Evolutionary conservation across 2,888 invertebrate genomes (phyloP).

Genomic region (Nematopogon swammerdamellus): DNA sequence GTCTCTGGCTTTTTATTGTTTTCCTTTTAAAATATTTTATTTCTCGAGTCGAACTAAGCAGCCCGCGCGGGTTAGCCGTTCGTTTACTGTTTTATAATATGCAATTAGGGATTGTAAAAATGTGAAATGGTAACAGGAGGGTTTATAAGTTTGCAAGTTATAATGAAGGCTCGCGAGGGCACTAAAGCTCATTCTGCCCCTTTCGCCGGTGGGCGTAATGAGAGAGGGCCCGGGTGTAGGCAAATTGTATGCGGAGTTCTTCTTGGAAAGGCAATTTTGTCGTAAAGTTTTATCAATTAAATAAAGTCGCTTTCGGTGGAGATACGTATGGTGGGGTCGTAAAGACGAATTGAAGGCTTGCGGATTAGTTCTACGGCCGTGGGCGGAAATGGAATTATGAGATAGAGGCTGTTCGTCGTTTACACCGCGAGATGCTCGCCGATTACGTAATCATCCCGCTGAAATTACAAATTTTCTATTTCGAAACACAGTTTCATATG

Average conservation of each 20-base stretch:
- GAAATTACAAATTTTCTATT: no score
- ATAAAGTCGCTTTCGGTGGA: not conserved
- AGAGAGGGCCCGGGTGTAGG: slow-evolving; percentile 24
- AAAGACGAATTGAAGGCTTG: not conserved
- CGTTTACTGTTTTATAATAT: slow-evolving; percentile 44
- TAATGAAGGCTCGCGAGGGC: slow-evolving; percentile 24
- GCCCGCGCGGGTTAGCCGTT: slow-evolving; percentile 20
- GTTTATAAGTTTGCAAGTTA: slow-evolving; percentile 10
- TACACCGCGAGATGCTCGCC: no score
- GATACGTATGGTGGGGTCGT: not conserved
- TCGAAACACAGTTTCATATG: no score
- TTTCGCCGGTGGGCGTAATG: slow-evolving; percentile 17
- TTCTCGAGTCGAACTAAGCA: slow-evolving; percentile 9
- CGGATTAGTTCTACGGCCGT: not conserved
- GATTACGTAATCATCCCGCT: no score
- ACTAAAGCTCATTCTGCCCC: slow-evolving; percentile 23
- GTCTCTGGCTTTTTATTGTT: slow-evolving; percentile 2
- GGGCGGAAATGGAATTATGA: not conserved
- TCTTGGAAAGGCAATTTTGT: not conserved
- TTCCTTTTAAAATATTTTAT: slow-evolving; percentile 19
- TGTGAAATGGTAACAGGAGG: slow-evolving; percentile 37
- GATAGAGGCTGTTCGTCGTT: no score
- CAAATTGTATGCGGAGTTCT: slow-evolving; percentile 24
- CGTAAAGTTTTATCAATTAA: not conserved
- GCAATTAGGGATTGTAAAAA: slow-evolving; percentile 55